phyloP scores from a whole-genome alignment of 2,888 invertebrate genomes.

The Protophormia terraenovae region DNA sequence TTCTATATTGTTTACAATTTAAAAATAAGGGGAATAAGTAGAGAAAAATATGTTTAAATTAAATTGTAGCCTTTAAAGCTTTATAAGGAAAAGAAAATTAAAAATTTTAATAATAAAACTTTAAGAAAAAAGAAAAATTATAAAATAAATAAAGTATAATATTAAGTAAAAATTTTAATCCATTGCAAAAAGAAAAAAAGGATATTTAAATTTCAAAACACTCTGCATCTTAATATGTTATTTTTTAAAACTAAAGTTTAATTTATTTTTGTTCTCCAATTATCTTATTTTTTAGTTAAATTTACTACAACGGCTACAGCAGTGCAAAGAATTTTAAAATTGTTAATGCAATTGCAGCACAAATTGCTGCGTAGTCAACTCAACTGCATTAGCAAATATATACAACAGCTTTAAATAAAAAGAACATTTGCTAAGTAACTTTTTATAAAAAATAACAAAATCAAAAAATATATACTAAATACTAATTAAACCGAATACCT shows the following conservation, averaged over 20 bases:
- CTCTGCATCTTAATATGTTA: constrained; percentile 31
- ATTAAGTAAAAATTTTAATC: background rate
- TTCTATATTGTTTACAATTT: background rate
- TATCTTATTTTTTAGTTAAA: constrained; percentile 65
- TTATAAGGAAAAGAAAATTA: background rate
- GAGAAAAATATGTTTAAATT: background rate
- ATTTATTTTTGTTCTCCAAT: background rate
- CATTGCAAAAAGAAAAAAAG: too few relatives aligned
- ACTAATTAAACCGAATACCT: constrained; percentile 63
- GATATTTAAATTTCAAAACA: constrained; percentile 24
- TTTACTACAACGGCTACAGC: constrained; percentile 80
- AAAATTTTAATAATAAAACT: too few relatives aligned
- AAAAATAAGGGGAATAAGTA: background rate
- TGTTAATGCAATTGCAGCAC: constrained; percentile 80
- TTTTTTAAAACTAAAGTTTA: background rate
- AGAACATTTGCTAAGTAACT: background rate
- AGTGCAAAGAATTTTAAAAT: constrained; percentile 79
- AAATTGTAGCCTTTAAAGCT: background rate
- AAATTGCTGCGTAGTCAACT: constrained; percentile 79
- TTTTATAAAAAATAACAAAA: background rate
- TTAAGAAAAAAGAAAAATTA: too few relatives aligned
- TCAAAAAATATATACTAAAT: constrained; percentile 4
- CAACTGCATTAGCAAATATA: constrained; percentile 75
- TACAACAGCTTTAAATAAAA: constrained; percentile 19
- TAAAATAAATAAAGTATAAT: too few relatives aligned